Percentiles rank a stretch among this genome's conserved stretches.
Conservation (phyloP, 2,113 vertebrate species). For the Calonectris borealis region DNA sequence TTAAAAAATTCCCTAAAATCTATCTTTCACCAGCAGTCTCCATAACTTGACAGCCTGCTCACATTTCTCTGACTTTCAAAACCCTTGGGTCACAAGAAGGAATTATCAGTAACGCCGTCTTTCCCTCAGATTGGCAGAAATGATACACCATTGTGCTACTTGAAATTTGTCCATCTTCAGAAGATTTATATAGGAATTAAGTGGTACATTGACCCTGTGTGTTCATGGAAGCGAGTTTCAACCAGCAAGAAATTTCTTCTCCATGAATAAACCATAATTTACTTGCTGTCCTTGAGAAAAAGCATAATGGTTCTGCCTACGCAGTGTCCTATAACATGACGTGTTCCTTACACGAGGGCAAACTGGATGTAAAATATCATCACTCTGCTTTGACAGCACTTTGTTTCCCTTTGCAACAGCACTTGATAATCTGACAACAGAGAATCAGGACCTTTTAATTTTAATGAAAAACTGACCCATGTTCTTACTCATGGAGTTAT, state of each 20-base stretch:
- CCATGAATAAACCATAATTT: conserved; percentile 7
- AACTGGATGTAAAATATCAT: background rate
- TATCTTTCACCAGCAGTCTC: background rate
- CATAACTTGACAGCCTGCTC: conserved; percentile 15
- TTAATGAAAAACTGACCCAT: conserved; percentile 56
- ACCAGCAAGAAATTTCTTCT: background rate
- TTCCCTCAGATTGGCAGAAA: conserved; percentile 25
- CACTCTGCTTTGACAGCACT: background rate
- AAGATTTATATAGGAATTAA: conserved; percentile 56
- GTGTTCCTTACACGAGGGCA: background rate
- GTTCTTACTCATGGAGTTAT: conserved; percentile 27
- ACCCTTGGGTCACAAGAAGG: conserved; percentile 7
- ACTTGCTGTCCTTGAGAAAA: conserved; percentile 24
- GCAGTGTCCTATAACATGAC: background rate
- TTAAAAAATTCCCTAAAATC: conserved; percentile 27
- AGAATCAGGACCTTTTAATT: conserved; percentile 35
- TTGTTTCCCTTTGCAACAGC: conserved; percentile 4
- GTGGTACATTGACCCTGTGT: conserved; percentile 24
- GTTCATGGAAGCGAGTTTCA: background rate
- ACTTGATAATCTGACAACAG: conserved; percentile 14
- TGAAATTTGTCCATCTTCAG: conserved; percentile 1
- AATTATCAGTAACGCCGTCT: conserved; percentile 12
- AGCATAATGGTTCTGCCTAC: background rate
- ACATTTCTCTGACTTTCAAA: conserved; percentile 36
- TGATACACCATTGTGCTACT: background rate